These are phyloP conservation scores for Oreortyx pictus DNA, from an alignment of 2,797 vertebrate species.

Conservation along the genomic window DNA sequence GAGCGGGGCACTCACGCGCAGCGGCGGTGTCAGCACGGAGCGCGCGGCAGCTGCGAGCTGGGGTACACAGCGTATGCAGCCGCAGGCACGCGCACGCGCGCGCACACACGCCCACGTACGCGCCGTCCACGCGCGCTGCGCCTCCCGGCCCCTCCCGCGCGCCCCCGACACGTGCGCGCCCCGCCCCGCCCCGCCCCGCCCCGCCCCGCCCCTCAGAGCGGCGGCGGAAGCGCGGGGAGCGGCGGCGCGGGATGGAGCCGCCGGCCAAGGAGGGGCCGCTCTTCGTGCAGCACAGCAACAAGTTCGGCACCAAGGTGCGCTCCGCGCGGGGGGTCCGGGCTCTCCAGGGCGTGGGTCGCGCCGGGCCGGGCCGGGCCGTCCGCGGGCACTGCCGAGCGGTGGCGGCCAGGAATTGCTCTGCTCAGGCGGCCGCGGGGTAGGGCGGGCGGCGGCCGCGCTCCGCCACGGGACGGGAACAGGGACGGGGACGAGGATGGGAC, in stretches of 20 bases:
- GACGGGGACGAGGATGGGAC: no score
- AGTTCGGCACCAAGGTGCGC: slow-evolving; percentile 60
- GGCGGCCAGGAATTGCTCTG: neutral
- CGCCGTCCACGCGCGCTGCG: no score
- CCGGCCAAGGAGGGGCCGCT: slow-evolving; percentile 62
- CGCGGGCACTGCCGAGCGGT: neutral
- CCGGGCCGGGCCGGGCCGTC: neutral
- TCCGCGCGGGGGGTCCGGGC: neutral
- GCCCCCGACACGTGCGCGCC: neutral
- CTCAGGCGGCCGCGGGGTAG: no score
- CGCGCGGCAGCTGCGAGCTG: no score
- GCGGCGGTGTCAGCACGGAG: no score
- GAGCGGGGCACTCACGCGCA: neutral
- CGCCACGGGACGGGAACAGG: no score
- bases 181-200: neutral
- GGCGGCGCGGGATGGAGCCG: slow-evolving; percentile 42
- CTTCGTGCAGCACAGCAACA: slow-evolving; percentile 53
- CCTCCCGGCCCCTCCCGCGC: neutral
- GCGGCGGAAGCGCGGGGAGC: neutral
- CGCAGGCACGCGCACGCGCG: neutral
- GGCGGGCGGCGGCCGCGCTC: neutral
- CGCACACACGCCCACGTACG: neutral
- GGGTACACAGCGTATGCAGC: neutral
- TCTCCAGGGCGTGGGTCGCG: neutral
- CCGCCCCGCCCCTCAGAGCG: neutral